Conservation (phyloP, 2,797 vertebrate species). For the Fistularia commersonii region DNA sequence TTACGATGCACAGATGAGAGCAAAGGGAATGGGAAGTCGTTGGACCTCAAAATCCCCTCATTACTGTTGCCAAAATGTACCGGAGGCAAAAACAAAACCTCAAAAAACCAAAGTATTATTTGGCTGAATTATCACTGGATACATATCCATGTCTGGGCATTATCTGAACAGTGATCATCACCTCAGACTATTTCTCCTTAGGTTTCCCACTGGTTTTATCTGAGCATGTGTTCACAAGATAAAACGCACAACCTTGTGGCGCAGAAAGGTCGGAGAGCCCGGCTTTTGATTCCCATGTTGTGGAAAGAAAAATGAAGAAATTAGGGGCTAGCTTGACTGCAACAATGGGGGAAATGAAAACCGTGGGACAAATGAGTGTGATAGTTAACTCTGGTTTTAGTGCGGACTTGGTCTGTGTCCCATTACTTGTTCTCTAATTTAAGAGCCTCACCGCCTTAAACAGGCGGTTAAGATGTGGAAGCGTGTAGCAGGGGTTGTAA, state of each 20-base stretch:
- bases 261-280: conserved; percentile 84
- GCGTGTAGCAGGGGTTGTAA: neutral
- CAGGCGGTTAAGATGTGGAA: conserved; percentile 19
- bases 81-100: neutral
- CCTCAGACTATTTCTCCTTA: conserved; percentile 8
- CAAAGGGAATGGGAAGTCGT: conserved; percentile 33
- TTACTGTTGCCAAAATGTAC: conserved; percentile 6
- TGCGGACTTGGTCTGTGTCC: conserved; percentile 50
- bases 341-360: conserved; percentile 51
- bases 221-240: conserved; percentile 54
- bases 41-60: conserved; percentile 49
- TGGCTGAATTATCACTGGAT: conserved; percentile 5
- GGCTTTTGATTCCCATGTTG: conserved; percentile 74
- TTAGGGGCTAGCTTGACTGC: conserved; percentile 36
- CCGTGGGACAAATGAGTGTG: conserved; percentile 56
- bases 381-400: conserved; percentile 31
- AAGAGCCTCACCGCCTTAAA: neutral
- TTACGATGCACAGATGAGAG: conserved; percentile 51
- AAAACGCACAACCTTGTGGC: conserved; percentile 65
- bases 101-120: conserved; percentile 3
- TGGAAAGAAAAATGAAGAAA: conserved; percentile 54
- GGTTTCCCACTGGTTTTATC: conserved; percentile 21
- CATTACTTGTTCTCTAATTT: conserved; percentile 37
- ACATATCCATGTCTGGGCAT: conserved; percentile 60
- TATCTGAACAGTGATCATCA: conserved; percentile 41